phyloP scores from a whole-genome alignment of 1,140 invertebrate genomes.

The Nasonia vitripennis region DNA sequence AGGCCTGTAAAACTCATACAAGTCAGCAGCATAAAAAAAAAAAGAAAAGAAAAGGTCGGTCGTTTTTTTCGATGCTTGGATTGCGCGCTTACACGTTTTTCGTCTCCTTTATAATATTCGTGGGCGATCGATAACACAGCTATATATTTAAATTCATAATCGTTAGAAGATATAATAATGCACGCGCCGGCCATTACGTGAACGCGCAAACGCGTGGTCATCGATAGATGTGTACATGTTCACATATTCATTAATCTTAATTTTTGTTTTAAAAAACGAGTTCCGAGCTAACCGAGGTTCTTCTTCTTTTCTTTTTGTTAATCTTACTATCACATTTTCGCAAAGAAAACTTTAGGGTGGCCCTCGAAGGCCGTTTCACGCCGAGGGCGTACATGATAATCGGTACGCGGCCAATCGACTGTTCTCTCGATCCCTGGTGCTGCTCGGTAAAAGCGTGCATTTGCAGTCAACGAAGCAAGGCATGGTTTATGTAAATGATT shows the following conservation, averaged over 20 bases:
- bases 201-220: not conserved
- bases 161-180: not conserved
- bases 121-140: not conserved
- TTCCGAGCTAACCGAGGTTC: not conserved
- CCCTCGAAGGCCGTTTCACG: constrained; percentile 1
- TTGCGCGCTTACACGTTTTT: not conserved
- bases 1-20: not conserved
- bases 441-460: not conserved
- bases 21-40: not conserved
- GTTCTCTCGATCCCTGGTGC: not conserved
- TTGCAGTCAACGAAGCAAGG: not conserved
- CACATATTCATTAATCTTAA: no score
- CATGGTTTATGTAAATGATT: not conserved
- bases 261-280: no score
- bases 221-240: not conserved
- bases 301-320: not conserved
- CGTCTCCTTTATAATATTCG: not conserved
- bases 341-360: not conserved
- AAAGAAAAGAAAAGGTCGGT: not conserved
- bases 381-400: not conserved
- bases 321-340: constrained; percentile 21
- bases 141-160: not conserved
- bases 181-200: not conserved
- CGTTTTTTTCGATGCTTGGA: not conserved
- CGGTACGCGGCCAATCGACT: not conserved